Evolutionary conservation across 30 jellyfish, hydroid and myxozoan species (phyloP).

Genomic region (Hydractinia echinata): DNA sequence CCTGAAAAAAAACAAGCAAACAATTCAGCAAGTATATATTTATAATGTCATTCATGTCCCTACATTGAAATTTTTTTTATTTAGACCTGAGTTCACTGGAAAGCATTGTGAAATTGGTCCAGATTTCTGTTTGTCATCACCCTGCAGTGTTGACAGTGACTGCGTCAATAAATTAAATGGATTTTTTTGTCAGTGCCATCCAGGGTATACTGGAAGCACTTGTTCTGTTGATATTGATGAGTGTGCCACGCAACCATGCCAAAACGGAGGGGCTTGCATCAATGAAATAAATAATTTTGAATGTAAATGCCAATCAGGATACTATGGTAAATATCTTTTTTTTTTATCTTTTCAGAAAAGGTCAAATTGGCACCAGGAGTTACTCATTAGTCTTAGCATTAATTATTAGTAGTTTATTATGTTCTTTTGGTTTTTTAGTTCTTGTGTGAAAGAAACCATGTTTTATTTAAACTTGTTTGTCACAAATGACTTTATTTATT

Average conservation of each 20-base stretch:
- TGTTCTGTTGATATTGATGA: slow-evolving; percentile 49
- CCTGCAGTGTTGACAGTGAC: slow-evolving; percentile 67
- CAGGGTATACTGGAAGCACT: slow-evolving; percentile 62
- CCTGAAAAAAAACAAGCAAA: not conserved
- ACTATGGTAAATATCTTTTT: slow-evolving; percentile 1
- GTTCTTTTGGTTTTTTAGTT: no score
- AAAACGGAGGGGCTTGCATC: slow-evolving; percentile 47
- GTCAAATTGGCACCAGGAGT: no score
- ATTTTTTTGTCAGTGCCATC: slow-evolving; percentile 63
- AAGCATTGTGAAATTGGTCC: slow-evolving; percentile 43
- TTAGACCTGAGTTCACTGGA: slow-evolving; percentile 71
- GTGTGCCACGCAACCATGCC: slow-evolving; percentile 44
- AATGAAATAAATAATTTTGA: slow-evolving; percentile 33
- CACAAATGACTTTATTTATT: no score
- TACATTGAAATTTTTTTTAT: slow-evolving; percentile 8
- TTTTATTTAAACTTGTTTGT: no score
- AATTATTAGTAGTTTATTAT: no score
- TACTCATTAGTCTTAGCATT: no score
- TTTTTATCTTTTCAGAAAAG: not conserved
- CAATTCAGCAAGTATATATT: slow-evolving; percentile 55
- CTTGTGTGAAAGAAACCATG: no score
- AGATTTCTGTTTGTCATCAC: slow-evolving; percentile 63
- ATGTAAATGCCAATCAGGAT: slow-evolving; percentile 39
- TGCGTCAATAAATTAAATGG: slow-evolving; percentile 63
- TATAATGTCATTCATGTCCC: slow-evolving; percentile 36